Evolutionary conservation across 2,797 vertebrate species (phyloP).

Genomic region (Arnoldichthys spilopterus): DNA sequence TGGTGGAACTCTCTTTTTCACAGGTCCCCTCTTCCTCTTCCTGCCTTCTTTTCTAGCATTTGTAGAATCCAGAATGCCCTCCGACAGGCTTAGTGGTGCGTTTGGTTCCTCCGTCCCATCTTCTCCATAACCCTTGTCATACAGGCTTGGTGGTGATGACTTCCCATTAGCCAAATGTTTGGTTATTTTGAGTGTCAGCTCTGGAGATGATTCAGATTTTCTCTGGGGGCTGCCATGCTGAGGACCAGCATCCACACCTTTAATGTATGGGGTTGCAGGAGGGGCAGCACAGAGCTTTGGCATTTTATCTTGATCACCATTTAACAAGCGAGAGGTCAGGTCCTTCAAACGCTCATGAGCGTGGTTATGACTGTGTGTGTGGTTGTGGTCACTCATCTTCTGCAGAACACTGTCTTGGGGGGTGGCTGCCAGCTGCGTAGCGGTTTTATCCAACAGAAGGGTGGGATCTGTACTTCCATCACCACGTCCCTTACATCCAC

Average conservation of each 20-base stretch:
- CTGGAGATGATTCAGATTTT: constrained; percentile 83
- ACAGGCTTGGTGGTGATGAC: constrained; percentile 57
- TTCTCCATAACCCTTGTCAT: constrained; percentile 74
- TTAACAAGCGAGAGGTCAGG: constrained; percentile 91
- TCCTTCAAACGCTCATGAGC: constrained; percentile 89
- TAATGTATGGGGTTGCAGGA: constrained; percentile 77
- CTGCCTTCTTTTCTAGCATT: constrained; percentile 63
- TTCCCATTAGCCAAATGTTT: constrained; percentile 88
- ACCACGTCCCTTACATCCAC: constrained; percentile 80
- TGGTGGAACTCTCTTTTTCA: constrained; percentile 80
- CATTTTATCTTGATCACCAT: constrained; percentile 86
- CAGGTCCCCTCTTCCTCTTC: constrained; percentile 80
- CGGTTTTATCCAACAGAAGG: constrained; percentile 87
- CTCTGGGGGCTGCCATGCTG: constrained; percentile 73
- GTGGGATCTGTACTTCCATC: constrained; percentile 87
- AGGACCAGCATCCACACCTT: constrained; percentile 82
- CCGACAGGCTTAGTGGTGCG: constrained; percentile 58
- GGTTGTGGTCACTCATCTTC: constrained; percentile 86
- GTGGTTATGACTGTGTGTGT: constrained; percentile 76
- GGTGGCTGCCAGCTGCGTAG: constrained; percentile 85
- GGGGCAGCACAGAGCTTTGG: constrained; percentile 78
- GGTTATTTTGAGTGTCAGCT: constrained; percentile 90
- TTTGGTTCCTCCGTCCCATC: constrained; percentile 74
- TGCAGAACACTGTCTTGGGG: constrained; percentile 90
- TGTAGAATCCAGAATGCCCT: constrained; percentile 58